A percentile compares a stretch with the other conserved stretches of the same genome.
phyloP scores from a whole-genome alignment of 2,113 vertebrate species.

The Rhabdornis inornatus region DNA sequence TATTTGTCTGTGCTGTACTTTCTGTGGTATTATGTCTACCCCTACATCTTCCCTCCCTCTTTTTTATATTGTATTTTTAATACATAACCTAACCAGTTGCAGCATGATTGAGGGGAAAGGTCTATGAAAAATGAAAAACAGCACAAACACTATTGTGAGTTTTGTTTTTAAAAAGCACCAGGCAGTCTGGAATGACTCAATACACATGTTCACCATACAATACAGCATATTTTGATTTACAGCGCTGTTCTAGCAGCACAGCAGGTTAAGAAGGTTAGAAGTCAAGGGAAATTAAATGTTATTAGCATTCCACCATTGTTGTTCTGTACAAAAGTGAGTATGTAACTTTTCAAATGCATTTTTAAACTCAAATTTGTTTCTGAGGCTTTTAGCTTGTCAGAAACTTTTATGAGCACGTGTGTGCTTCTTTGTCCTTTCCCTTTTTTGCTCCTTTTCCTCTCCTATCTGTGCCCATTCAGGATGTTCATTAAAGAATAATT shows the following conservation, averaged over 20 bases:
- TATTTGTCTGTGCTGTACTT: constrained; percentile 53
- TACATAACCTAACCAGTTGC: constrained; percentile 54
- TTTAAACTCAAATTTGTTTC: constrained; percentile 61
- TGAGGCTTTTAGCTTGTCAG: constrained; percentile 51
- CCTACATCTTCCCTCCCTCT: constrained; percentile 42
- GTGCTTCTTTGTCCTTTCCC: not conserved
- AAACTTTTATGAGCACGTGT: not conserved
- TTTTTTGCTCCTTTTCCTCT: constrained; percentile 11
- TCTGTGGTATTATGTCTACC: constrained; percentile 45
- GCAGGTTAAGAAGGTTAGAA: constrained; percentile 75
- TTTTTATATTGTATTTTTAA: constrained; percentile 61
- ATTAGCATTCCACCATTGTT: constrained; percentile 72
- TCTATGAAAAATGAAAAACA: constrained; percentile 60
- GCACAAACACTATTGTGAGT: constrained; percentile 61
- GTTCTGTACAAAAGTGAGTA: constrained; percentile 48
- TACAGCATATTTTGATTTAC: constrained; percentile 69
- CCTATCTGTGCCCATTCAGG: constrained; percentile 14
- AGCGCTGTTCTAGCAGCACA: constrained; percentile 52
- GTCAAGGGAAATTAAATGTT: constrained; percentile 76
- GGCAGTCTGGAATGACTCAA: constrained; percentile 66
- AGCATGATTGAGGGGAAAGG: constrained; percentile 58
- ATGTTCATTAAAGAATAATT: constrained; percentile 37
- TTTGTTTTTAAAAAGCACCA: constrained; percentile 70
- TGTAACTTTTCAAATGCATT: constrained; percentile 66
- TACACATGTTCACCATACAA: constrained; percentile 63